Evolutionary conservation across 2,113 vertebrate genomes (phyloP), one percentile per base, ranked within the genome.

Genomic region (Saiga tatarica): DNA sequence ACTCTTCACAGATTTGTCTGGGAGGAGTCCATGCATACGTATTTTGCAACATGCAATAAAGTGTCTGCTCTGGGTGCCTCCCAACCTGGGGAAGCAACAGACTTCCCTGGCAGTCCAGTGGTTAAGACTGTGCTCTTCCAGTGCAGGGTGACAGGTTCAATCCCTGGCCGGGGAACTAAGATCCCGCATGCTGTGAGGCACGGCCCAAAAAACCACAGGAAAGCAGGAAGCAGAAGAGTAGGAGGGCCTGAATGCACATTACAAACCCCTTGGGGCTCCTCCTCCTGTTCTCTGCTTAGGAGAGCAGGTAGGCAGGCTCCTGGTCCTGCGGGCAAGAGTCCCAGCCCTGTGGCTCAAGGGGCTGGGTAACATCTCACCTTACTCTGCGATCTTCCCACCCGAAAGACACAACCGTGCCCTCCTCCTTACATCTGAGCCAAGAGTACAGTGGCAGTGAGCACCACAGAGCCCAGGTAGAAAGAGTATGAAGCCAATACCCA

Each of bases 181-280:
- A 47, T 79, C 26, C 45, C 2, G 0, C 76, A 30, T 19, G 26
- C 76, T 47, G 8, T 45, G 26, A 30, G 76, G 15, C 15, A 79
- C 8, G 4, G 76, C 45, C 7, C 0, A 19, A 47, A 19, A 78
- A 47, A 30, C 9, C 25, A 15, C 14, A n/a, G n/a, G 23, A 47
- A 97, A 62, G 25, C 60, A 52, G 39, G 53, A 81, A 47, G 59
- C 36, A 30, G 28, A 53, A 28, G 53, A 33, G 52, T 12, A 60
- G 57, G 25, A 17, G 55, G 26, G 16, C 5, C 6, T 6, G 13
- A 9, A 19, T 7, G 10, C 2, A 1, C 2, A 8, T 23, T n/a
- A 52, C 16, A 67, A 7, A 50, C 16, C 21, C 52, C 52, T 42
- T 5, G 6, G 45, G 42, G 42, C 2, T 10, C 36, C 33, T 57